Evolutionary conservation across 2,113 vertebrate genomes (phyloP).

Genomic region (Ranitomeya variabilis): DNA sequence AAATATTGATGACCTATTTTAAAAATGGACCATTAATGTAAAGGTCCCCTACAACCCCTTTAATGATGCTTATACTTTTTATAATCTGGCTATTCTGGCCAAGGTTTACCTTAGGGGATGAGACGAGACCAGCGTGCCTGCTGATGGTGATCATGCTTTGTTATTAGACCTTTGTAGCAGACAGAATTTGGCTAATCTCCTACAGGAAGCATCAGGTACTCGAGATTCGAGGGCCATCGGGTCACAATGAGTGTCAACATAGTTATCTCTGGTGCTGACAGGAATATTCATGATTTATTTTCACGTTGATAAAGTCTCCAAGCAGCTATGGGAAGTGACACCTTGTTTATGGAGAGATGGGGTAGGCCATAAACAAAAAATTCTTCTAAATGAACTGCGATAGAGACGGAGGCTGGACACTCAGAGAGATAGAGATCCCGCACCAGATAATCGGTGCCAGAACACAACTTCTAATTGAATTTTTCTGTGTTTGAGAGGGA

Average conservation of each 20-base stretch:
- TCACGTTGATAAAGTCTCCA: conserved; percentile 41
- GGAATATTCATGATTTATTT: conserved; percentile 56
- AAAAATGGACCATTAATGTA: no score
- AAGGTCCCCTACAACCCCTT: no score
- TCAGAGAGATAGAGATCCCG: background rate
- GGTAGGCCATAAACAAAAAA: conserved; percentile 41
- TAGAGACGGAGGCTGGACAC: background rate
- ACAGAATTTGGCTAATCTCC: background rate
- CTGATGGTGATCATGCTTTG: background rate
- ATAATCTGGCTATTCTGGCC: background rate
- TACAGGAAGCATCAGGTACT: conserved; percentile 12
- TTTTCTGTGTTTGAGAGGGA: background rate
- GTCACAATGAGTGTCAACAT: conserved; percentile 50
- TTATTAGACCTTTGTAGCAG: background rate
- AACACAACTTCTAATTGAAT: background rate
- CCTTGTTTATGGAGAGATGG: conserved; percentile 41
- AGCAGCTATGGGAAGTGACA: conserved; percentile 40
- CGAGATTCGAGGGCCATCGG: conserved; percentile 22
- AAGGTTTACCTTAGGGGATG: background rate
- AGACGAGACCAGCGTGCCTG: background rate
- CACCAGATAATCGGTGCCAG: background rate
- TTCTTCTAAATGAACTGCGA: conserved; percentile 37
- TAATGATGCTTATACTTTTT: no score
- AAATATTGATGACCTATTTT: no score
- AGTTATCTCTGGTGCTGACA: conserved; percentile 53